Evolutionary conservation across 2,113 vertebrate genomes (phyloP).

Genomic region (Xyrauchen texanus): DNA sequence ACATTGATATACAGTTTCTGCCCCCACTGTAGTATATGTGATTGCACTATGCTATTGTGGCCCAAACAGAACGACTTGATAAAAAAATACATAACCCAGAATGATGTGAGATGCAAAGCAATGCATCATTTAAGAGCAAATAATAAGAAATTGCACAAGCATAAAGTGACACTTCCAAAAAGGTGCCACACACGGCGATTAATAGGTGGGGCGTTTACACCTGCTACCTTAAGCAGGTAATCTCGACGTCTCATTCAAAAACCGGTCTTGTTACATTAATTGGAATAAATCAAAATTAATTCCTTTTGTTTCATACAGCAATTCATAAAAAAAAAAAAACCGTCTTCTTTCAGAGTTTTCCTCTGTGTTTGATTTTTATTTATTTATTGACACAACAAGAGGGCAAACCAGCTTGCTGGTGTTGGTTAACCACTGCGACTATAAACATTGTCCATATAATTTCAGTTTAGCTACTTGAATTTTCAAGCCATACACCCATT

Average conservation of each 20-base stretch:
- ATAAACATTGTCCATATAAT: slow-evolving; percentile 6
- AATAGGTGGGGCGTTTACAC: neutral
- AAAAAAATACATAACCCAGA: too few relatives aligned
- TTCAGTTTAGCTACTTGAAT: neutral
- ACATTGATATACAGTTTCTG: neutral
- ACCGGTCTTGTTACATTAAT: neutral
- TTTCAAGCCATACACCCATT: neutral
- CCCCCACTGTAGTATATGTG: neutral
- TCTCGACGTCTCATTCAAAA: neutral
- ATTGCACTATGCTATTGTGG: too few relatives aligned
- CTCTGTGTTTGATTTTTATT: too few relatives aligned
- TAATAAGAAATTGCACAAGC: neutral
- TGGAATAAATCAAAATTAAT: neutral
- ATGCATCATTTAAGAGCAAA: too few relatives aligned
- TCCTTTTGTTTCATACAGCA: too few relatives aligned
- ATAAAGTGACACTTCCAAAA: neutral
- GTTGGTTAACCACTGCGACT: neutral
- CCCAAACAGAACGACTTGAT: too few relatives aligned
- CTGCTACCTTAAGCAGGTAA: slow-evolving; percentile 24
- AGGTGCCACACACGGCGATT: neutral
- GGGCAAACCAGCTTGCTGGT: neutral
- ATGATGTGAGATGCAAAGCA: too few relatives aligned
- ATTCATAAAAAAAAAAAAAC: too few relatives aligned
- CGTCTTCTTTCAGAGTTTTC: too few relatives aligned
- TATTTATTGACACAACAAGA: neutral